Evolutionary conservation across 2,113 vertebrate genomes (phyloP).

Genomic region (Ammodytes dubius): DNA sequence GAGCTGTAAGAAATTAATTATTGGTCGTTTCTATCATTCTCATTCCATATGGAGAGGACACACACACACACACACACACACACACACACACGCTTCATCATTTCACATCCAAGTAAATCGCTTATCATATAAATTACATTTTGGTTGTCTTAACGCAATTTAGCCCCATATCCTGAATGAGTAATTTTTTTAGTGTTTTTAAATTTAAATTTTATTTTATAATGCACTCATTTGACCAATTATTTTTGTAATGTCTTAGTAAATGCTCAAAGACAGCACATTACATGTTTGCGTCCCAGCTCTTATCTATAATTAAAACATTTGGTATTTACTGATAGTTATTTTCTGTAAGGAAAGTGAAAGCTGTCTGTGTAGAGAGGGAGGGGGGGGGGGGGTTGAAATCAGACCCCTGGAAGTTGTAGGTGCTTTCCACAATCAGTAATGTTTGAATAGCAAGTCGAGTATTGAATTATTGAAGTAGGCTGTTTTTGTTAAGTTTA

Average conservation of each 20-base stretch:
- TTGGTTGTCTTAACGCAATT: neutral
- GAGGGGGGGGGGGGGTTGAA: neutral
- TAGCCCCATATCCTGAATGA: neutral
- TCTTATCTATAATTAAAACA: too few species aligned
- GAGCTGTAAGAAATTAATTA: too few species aligned
- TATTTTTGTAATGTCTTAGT: neutral
- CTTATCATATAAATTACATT: neutral
- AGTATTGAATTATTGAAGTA: neutral
- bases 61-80: too few species aligned
- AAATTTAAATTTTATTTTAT: neutral
- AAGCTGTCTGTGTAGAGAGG: neutral
- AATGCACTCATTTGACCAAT: neutral
- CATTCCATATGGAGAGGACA: too few species aligned
- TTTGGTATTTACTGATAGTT: neutral
- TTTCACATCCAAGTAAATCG: neutral
- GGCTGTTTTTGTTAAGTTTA: too few species aligned
- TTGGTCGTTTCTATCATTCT: too few species aligned
- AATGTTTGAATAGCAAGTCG: neutral
- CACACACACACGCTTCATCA: neutral
- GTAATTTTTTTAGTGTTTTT: neutral
- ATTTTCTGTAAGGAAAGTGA: neutral
- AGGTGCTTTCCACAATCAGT: slow-evolving; percentile 2
- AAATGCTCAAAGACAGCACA: too few species aligned
- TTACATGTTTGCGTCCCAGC: neutral
- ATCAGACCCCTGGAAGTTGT: neutral